phyloP scores from a whole-genome alignment of 2,888 invertebrate genomes.

The Metallyticus violacea region DNA sequence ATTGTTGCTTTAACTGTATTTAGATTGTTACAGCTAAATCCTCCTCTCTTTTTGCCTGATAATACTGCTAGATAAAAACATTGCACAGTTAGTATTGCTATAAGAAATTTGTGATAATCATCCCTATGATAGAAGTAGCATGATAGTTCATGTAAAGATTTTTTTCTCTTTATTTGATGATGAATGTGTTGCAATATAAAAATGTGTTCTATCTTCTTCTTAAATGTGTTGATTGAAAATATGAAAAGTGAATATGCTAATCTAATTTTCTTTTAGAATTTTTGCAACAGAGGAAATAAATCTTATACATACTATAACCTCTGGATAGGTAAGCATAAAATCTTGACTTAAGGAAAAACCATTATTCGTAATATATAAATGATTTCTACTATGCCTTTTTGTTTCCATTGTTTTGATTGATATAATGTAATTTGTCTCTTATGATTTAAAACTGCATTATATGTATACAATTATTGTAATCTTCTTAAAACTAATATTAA shows the following conservation, averaged over 20 bases:
- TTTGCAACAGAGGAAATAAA: background rate
- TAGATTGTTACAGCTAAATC: background rate
- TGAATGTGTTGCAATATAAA: background rate
- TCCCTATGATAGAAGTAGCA: background rate
- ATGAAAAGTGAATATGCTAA: slow-evolving; percentile 6
- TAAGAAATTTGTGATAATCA: slow-evolving; percentile 6
- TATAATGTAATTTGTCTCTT: background rate
- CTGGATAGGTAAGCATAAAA: background rate
- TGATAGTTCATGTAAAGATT: background rate
- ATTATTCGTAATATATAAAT: background rate
- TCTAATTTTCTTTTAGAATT: background rate
- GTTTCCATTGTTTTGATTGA: background rate
- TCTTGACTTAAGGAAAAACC: background rate
- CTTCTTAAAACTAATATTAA: background rate
- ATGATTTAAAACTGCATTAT: background rate
- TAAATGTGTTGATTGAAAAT: background rate
- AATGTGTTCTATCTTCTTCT: background rate
- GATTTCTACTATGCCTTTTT: background rate
- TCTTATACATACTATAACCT: background rate
- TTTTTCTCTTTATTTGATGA: background rate
- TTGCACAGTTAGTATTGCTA: slow-evolving; percentile 10
- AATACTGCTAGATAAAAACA: background rate
- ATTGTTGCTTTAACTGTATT: background rate
- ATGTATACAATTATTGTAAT: background rate
- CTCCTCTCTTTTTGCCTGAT: background rate